Conservation (phyloP, 2,113 vertebrate species). For the cattle (Bos taurus) region DNA sequence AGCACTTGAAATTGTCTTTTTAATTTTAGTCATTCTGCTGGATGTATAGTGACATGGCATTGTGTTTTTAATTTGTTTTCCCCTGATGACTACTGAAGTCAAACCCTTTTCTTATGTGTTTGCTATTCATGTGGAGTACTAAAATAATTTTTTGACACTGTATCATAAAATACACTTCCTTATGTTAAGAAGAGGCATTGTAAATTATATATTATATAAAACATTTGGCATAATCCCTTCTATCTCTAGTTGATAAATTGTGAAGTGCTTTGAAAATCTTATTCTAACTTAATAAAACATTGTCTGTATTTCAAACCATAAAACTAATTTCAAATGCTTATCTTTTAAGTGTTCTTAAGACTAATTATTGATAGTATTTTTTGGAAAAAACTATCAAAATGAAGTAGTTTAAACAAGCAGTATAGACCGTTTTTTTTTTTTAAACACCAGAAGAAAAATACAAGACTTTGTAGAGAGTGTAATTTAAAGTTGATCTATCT, state of each 20-base stretch:
- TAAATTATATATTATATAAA: conserved; percentile 18
- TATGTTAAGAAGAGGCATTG: background rate
- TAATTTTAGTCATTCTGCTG: background rate
- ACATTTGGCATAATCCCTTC: background rate
- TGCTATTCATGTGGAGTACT: background rate
- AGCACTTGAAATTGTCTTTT: background rate
- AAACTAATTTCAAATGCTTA: background rate
- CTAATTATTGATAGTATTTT: background rate
- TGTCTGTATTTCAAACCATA: background rate
- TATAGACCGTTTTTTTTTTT: background rate
- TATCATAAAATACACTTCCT: background rate
- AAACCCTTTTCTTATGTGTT: background rate
- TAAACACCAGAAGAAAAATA: background rate
- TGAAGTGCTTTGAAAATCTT: conserved; percentile 18
- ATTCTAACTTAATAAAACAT: background rate
- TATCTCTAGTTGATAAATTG: background rate
- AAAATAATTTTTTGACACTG: background rate
- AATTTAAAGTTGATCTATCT: background rate
- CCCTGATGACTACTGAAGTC: background rate
- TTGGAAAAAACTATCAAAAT: background rate
- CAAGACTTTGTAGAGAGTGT: background rate
- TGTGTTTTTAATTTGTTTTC: background rate
- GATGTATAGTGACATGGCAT: background rate
- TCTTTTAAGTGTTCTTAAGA: background rate
- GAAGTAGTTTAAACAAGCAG: background rate